Base-by-base conservation (phyloP, 2,113 vertebrate genomes). In the Sphyrna mokarran region DNA sequence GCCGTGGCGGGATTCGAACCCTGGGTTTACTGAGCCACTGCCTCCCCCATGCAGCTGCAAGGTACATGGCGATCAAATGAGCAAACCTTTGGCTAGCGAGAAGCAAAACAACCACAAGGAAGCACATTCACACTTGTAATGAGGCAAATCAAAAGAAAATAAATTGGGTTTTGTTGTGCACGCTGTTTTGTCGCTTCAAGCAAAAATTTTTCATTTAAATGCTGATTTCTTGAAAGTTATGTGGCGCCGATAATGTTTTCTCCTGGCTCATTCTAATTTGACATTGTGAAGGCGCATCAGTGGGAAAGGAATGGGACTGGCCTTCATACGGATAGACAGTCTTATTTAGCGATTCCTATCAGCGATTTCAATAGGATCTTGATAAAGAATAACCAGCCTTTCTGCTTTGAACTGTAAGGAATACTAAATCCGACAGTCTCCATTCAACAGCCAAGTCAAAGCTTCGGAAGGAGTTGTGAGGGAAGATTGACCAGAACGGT, bases 91-190 rank as follows among this genome's bases (percentile, higher is more conserved):
- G 10, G 58, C 29, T 2, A 63, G 29, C 61, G 37, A 61, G 20
- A 37, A 66, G 58, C 61, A 33, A 93, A 37, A 93, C 89, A 93
- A 66, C n/a, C 89, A 66, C 8, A 68, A 93, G 89, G 89, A 93
- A 68, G n/a, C 61, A 68, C 89, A 93, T 66, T 68, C 89, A 66
- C 89, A 93, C 89, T 93, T 93, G 58, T n/a, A 93, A 93, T 93
- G 89, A 93, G 89, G 89, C 89, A 93, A 93, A 93, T 93, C 89
- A 93, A 66, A 68, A 66, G 89, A 18, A 93, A 93, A 93, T 93
- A 93, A 93, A 93, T 93, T 93, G 89, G 33, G 61, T 93, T 93
- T 93, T 93, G 89, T 66, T 66, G 33, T 66, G 61, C 29, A n/a
- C 7, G n/a, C 61, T 93, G 89, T 66, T 61, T 91, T 37, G 61